Percentiles rank a stretch among this genome's conserved stretches.
Conservation (phyloP, 2,888 invertebrate genomes). For the Chloroclysta siterata region DNA sequence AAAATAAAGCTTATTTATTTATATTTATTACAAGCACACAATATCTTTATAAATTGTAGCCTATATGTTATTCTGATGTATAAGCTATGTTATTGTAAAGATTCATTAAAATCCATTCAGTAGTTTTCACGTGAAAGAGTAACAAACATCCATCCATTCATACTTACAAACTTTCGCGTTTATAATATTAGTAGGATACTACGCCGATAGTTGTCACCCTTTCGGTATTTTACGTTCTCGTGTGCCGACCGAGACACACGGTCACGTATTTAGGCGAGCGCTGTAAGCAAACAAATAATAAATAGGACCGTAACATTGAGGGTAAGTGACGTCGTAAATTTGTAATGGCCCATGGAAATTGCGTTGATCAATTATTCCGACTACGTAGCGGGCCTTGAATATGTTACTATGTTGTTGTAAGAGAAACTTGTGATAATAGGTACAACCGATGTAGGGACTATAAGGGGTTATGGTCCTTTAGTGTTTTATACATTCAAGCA, state of each 20-base stretch:
- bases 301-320: conserved; percentile 28
- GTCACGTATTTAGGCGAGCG: conserved; percentile 15
- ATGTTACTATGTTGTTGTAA: conserved; percentile 8
- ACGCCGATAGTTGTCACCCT: background rate
- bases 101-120: too few relatives aligned
- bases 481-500: too few relatives aligned
- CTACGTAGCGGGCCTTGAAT: conserved; percentile 12
- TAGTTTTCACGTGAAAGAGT: too few relatives aligned
- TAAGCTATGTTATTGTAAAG: too few relatives aligned
- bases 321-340: conserved; percentile 33
- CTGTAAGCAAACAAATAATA: conserved; percentile 30
- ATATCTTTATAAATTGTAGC: too few relatives aligned
- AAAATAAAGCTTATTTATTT: too few relatives aligned
- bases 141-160: too few relatives aligned
- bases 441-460: background rate
- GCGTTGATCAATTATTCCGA: conserved; percentile 35
- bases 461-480: too few relatives aligned
- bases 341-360: conserved; percentile 32
- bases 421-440: conserved; percentile 18
- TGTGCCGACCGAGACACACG: conserved; percentile 36
- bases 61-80: too few relatives aligned
- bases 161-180: too few relatives aligned
- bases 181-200: too few relatives aligned
- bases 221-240: background rate
- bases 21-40: too few relatives aligned